Evolutionary conservation across 2,888 invertebrate species (phyloP).

Genomic region (Andrena hattorfiana): DNA sequence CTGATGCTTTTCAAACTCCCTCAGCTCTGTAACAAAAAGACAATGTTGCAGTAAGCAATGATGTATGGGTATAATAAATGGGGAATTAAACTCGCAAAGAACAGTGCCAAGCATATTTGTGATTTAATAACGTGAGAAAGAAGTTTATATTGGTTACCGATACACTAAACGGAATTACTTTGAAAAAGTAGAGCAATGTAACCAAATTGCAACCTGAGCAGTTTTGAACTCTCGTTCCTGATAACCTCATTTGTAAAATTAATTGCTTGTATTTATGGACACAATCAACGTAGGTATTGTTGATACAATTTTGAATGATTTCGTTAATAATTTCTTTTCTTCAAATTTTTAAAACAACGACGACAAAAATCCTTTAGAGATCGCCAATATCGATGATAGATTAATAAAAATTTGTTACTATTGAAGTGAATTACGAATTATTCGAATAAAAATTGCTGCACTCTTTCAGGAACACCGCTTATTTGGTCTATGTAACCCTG

Average conservation of each 20-base stretch:
- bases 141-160: not conserved
- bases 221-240: not conserved
- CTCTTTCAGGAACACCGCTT: not conserved
- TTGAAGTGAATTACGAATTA: not conserved
- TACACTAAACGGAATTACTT: not conserved
- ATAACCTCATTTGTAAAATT: not conserved
- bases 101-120: not conserved
- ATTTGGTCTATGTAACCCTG: constrained; percentile 6
- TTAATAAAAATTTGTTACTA: not conserved
- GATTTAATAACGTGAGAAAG: not conserved
- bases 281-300: not conserved
- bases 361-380: no score
- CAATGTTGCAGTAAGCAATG: not conserved
- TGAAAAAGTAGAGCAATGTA: not conserved
- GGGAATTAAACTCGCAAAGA: not conserved
- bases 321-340: no score
- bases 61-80: not conserved
- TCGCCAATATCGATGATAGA: not conserved
- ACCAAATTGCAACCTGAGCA: not conserved
- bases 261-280: not conserved
- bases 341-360: no score
- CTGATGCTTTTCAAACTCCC: not conserved
- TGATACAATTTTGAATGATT: no score
- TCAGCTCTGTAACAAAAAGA: constrained; percentile 33
- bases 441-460: not conserved